Conservation (phyloP, 2,797 vertebrate species). For the Eulemur rubriventer region DNA sequence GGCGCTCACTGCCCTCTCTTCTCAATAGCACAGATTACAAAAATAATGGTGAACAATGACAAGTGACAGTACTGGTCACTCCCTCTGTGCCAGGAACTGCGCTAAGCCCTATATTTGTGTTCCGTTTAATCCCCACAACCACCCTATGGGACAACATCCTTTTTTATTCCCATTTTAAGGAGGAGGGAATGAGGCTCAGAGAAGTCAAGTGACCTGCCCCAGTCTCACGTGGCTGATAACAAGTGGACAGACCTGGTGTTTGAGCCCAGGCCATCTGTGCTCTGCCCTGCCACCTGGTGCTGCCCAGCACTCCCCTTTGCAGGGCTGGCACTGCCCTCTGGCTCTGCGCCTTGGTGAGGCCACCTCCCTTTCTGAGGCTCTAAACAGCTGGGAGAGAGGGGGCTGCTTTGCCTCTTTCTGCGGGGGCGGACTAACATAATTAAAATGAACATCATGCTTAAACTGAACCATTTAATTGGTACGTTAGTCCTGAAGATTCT, state of each 20-base stretch:
- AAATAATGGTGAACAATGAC: neutral
- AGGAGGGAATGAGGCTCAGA: neutral
- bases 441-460: slow-evolving; percentile 83
- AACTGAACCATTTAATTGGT: slow-evolving; percentile 83
- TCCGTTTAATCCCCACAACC: neutral
- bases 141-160: neutral
- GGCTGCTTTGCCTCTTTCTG: slow-evolving; percentile 71
- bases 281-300: neutral
- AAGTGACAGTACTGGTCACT: rapidly evolving
- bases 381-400: slow-evolving; percentile 77
- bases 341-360: neutral
- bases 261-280: rapidly evolving
- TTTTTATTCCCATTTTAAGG: neutral
- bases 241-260: neutral
- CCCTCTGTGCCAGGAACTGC: neutral
- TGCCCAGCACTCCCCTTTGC: slow-evolving; percentile 53
- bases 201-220: neutral
- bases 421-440: slow-evolving; percentile 80
- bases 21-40: neutral
- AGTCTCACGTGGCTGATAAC: neutral
- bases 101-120: neutral
- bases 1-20: neutral
- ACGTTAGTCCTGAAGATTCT: slow-evolving; percentile 79
- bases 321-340: slow-evolving; percentile 1
- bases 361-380: slow-evolving; percentile 69